Evolutionary conservation across 1,140 invertebrate genomes (phyloP).

Genomic region (Drusus annulatus): DNA sequence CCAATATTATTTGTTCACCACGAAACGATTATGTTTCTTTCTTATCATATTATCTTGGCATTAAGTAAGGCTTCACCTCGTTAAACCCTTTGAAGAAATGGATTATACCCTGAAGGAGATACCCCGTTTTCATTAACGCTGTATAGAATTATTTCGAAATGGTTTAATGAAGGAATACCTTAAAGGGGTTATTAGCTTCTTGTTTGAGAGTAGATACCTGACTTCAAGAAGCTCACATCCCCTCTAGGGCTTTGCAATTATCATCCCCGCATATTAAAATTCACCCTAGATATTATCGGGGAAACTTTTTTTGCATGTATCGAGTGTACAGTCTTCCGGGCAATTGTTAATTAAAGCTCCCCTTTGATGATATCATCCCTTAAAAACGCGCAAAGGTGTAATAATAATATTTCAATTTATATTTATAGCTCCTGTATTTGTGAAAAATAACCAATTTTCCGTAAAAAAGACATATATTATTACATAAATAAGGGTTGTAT

Average conservation of each 20-base stretch:
- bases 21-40: too few relatives aligned
- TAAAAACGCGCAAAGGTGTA: neutral
- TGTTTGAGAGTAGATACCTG: neutral
- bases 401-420: too few relatives aligned
- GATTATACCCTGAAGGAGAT: neutral
- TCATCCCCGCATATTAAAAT: conserved; percentile 5
- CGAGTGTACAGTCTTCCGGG: conserved; percentile 16
- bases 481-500: too few relatives aligned
- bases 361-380: conserved; percentile 53
- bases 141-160: conserved; percentile 24
- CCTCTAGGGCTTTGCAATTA: conserved; percentile 26
- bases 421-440: too few relatives aligned
- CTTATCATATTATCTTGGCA: too few relatives aligned
- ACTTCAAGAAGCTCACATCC: conserved; percentile 14
- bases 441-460: too few relatives aligned
- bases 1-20: too few relatives aligned
- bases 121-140: neutral
- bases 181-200: neutral
- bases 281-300: conserved; percentile 4
- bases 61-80: too few relatives aligned
- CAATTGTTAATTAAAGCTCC: conserved; percentile 53
- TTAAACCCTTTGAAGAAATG: neutral
- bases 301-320: conserved; percentile 42
- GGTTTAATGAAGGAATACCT: conserved; percentile 20
- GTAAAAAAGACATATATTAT: too few relatives aligned